Base-by-base conservation (phyloP, 2,113 vertebrate species). In the Rynchops niger region DNA sequence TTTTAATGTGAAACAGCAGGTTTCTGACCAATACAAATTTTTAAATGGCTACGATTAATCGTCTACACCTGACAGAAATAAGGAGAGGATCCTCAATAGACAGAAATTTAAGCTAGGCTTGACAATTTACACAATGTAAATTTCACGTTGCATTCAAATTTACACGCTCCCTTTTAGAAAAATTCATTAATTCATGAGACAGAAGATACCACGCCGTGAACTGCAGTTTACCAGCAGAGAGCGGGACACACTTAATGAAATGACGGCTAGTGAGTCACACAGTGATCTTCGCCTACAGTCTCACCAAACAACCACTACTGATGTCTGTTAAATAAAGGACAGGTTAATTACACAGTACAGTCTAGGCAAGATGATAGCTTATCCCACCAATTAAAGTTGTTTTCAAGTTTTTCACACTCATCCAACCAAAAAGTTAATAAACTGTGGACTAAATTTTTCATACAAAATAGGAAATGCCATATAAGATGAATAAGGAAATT, bases 191-290 rank as follows among this genome's bases (percentile, higher is more conserved):
- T 70, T 74, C 18, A 27, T 43, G 14, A 42, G 73, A 49, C 15
- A 91, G 36, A 61, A 83, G 67, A 86, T 7, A 10, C 2, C 52
- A 52, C 15, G 9, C 40, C 36, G 34, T 25, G 27, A 83, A 15
- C 26, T 65, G 34, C 45, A 74, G 26, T 55, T 66, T 38, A 42
- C 15, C n/a, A 88, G 61, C 56, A 65, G 34, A 59, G n/a, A 84
- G 36, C 9, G 8, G 22, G 52, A 66, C 9, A 45, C 21, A 19
- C 25, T 6, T 42, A 42, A 21, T 0, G 0, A 49, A 70, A 45
- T 32, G 18, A 27, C 26, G 14, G 18, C 45, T 52, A 18, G 23
- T 82, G 73, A 84, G 26, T 53, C 45, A 81, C 53, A 49, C 6
- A 47, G 52, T 16, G 50, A 91, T 27, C 17, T 71, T 74, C 14